Conservation (phyloP, 2,888 invertebrate genomes). For the Morpho deidamia region DNA sequence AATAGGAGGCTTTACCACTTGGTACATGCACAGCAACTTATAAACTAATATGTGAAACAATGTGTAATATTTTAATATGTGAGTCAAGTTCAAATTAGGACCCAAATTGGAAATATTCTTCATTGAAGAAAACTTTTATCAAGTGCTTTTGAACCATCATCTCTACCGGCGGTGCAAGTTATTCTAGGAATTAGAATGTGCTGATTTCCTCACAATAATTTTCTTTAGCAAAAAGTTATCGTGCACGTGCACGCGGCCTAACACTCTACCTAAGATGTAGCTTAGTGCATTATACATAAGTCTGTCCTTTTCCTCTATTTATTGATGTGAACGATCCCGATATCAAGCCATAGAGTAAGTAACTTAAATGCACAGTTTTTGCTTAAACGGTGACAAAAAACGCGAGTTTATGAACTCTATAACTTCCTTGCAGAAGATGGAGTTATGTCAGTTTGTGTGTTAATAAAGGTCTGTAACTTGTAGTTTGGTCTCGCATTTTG, state of each 20-base stretch:
- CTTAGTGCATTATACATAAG: constrained; percentile 29
- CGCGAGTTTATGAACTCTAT: constrained; percentile 13
- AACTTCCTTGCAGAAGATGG: constrained; percentile 16
- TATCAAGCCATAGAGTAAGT: constrained; percentile 20
- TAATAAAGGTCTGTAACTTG: constrained; percentile 7
- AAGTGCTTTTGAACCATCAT: too few relatives aligned
- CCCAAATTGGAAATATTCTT: too few relatives aligned
- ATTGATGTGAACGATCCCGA: constrained; percentile 24
- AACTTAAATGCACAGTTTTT: constrained; percentile 19
- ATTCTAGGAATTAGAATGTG: too few relatives aligned
- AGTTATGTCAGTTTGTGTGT: constrained; percentile 22
- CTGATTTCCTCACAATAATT: too few relatives aligned
- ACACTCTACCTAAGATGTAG: constrained; percentile 15
- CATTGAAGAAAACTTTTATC: too few relatives aligned
- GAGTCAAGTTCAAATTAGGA: too few relatives aligned
- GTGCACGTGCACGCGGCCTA: constrained; percentile 7
- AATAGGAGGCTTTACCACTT: too few relatives aligned
- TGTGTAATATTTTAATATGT: too few relatives aligned
- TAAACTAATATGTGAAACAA: too few relatives aligned
- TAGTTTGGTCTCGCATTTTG: not conserved
- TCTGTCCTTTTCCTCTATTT: constrained; percentile 21
- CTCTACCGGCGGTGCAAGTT: too few relatives aligned
- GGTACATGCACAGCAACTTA: too few relatives aligned
- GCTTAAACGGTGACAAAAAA: constrained; percentile 18
- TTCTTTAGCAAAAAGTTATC: not conserved